Conservation (phyloP, 2,113 vertebrate species). For the Mirounga angustirostris region DNA sequence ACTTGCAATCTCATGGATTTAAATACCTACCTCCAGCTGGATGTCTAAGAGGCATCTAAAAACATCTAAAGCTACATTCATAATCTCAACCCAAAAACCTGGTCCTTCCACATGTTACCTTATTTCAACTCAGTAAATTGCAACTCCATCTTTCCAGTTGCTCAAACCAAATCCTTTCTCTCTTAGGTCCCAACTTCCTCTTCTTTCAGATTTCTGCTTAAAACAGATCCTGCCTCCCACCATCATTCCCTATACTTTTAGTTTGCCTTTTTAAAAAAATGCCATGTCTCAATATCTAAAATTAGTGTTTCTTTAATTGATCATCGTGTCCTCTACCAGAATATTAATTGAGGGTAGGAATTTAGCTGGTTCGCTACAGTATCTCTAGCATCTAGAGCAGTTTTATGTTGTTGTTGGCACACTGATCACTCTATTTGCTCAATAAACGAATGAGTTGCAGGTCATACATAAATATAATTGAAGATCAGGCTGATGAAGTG, state of each 20-base stretch:
- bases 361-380: not conserved
- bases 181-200: not conserved
- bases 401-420: not conserved
- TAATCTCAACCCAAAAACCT: not conserved
- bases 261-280: not conserved
- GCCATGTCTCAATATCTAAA: not conserved
- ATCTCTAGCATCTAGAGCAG: not conserved
- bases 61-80: not conserved
- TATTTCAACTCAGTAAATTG: not conserved
- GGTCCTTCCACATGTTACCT: not conserved
- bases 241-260: not conserved
- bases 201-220: not conserved
- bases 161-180: not conserved
- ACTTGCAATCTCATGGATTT: not conserved
- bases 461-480: not conserved
- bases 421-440: not conserved
- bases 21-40: constrained; percentile 61
- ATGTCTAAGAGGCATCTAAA: not conserved
- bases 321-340: not conserved
- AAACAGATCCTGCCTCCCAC: not conserved
- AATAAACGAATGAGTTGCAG: not conserved
- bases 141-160: not conserved
- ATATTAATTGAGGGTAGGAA: not conserved
- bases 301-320: not conserved
- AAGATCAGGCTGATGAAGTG: not conserved